Evolutionary conservation across 1,140 invertebrate species (phyloP).

Genomic region (Thaumatotibia leucotreta): DNA sequence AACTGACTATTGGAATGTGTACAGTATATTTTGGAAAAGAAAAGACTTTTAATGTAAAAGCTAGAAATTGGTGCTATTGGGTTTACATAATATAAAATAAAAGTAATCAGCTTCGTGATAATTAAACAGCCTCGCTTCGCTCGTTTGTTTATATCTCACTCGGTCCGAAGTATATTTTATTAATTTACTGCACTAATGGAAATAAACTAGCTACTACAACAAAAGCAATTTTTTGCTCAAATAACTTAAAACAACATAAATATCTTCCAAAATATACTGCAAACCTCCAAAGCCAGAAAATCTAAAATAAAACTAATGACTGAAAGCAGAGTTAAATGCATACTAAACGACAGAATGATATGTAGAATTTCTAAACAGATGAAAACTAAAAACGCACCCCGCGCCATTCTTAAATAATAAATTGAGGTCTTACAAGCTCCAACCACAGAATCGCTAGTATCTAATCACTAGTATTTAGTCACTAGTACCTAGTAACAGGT

Average conservation of each 20-base stretch:
- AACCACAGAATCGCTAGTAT: neutral
- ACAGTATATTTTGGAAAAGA: neutral
- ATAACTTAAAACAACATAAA: too few species aligned
- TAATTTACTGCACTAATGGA: too few species aligned
- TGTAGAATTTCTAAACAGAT: slow-evolving; percentile 16
- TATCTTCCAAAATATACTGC: too few species aligned
- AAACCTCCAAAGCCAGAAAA: neutral
- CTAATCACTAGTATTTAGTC: neutral
- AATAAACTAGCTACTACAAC: too few species aligned
- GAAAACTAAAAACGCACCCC: neutral
- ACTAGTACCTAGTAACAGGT: neutral
- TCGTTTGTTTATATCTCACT: too few species aligned
- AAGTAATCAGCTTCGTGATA: too few species aligned
- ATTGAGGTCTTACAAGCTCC: neutral
- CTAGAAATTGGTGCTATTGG: neutral
- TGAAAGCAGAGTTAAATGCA: slow-evolving; percentile 35
- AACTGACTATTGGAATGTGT: neutral
- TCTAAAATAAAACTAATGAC: neutral
- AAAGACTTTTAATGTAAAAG: neutral
- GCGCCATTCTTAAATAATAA: slow-evolving; percentile 7
- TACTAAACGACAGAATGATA: slow-evolving; percentile 19
- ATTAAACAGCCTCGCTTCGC: too few species aligned
- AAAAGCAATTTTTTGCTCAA: too few species aligned
- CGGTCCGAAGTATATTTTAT: too few species aligned
- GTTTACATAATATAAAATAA: too few species aligned